Percentiles rank a stretch among this genome's conserved stretches.
Conservation (phyloP, 2,888 invertebrate genomes). For the Hecatera dysodea region DNA sequence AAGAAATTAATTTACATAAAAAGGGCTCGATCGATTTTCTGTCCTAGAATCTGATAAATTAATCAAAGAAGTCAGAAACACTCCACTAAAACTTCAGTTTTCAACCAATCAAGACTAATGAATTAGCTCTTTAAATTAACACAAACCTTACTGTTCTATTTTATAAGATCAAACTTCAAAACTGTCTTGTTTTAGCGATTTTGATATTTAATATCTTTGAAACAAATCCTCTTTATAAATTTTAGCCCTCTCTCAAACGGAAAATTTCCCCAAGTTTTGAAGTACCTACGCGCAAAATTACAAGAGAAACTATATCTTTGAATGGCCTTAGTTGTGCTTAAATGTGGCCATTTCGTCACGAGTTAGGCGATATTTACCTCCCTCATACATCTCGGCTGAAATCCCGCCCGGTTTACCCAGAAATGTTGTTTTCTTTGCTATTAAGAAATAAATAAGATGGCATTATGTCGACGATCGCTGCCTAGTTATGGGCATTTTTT, state of each 20-base stretch:
- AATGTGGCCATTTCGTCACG: slow-evolving; percentile 58
- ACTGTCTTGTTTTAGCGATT: slow-evolving; percentile 13
- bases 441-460: slow-evolving; percentile 79
- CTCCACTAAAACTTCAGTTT: neutral
- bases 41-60: neutral
- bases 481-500: slow-evolving; percentile 69
- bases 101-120: slow-evolving; percentile 4
- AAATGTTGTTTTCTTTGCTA: slow-evolving; percentile 77
- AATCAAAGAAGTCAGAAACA: neutral
- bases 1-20: too few relatives aligned
- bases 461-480: slow-evolving; percentile 75
- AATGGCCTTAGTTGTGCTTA: slow-evolving; percentile 32
- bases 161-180: slow-evolving; percentile 24
- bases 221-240: slow-evolving; percentile 33
- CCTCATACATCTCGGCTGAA: slow-evolving; percentile 62
- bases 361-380: slow-evolving; percentile 58
- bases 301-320: slow-evolving; percentile 34
- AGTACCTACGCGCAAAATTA: slow-evolving; percentile 25
- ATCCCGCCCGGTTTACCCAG: slow-evolving; percentile 61
- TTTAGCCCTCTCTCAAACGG: slow-evolving; percentile 9
- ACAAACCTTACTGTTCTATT: slow-evolving; percentile 6
- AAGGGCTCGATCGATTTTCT: neutral
- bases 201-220: slow-evolving; percentile 43
- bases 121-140: slow-evolving; percentile 17
- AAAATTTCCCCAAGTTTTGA: slow-evolving; percentile 34